A percentile compares a stretch with the other conserved stretches of the same genome.
Evolutionary conservation across 1,140 invertebrate species (phyloP).

Genomic region (Linepithema humile): DNA sequence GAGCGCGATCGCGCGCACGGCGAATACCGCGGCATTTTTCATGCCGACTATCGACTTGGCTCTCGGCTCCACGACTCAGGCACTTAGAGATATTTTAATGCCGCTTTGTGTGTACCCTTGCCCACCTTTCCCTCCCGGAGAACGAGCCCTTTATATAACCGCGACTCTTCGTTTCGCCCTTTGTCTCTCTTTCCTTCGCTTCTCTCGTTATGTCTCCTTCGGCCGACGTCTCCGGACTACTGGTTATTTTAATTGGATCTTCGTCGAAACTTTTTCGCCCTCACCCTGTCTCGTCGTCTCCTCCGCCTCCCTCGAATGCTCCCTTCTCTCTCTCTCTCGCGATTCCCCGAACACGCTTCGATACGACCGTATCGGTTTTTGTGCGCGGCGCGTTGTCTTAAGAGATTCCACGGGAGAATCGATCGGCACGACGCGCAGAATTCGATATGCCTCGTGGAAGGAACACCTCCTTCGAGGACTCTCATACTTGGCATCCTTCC

Average conservation of each 20-base stretch:
- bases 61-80: constrained; percentile 34
- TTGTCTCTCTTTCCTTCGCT: constrained; percentile 66
- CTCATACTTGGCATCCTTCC: background rate
- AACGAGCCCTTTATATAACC: constrained; percentile 65
- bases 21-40: constrained; percentile 58
- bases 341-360: constrained; percentile 21
- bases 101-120: constrained; percentile 79
- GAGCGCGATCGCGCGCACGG: constrained; percentile 44
- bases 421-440: constrained; percentile 33
- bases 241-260: constrained; percentile 85
- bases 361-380: constrained; percentile 54
- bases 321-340: background rate
- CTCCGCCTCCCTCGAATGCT: background rate
- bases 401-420: constrained; percentile 25
- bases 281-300: background rate
- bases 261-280: constrained; percentile 81
- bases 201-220: constrained; percentile 71
- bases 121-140: constrained; percentile 58
- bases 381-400: constrained; percentile 25
- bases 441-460: constrained; percentile 31
- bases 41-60: constrained; percentile 25
- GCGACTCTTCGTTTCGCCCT: constrained; percentile 62
- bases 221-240: constrained; percentile 72
- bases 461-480: constrained; percentile 20
- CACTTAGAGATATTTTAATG: constrained; percentile 81